Conservation (phyloP, 2,888 invertebrate species). For the Sphinx pinastri region DNA sequence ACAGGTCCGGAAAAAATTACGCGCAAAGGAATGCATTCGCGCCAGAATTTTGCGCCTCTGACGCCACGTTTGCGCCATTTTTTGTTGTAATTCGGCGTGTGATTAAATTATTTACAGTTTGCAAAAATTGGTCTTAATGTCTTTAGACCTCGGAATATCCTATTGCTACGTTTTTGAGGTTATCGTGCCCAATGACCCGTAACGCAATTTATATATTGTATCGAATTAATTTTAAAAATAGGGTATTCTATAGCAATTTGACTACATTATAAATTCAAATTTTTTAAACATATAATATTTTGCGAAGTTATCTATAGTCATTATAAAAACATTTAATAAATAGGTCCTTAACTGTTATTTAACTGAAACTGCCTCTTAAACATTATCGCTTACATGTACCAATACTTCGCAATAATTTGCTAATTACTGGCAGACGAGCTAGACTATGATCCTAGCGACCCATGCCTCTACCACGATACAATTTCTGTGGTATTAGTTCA, state of each 20-base stretch:
- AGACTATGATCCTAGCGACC: conserved; percentile 1
- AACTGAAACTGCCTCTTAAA: not conserved
- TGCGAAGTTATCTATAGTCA: too few species aligned
- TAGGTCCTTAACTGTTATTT: too few species aligned
- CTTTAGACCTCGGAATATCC: not conserved
- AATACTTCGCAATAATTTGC: conserved; percentile 11
- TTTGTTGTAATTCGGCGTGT: conserved; percentile 19
- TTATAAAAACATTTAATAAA: too few species aligned
- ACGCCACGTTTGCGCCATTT: conserved; percentile 35
- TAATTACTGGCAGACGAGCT: conserved; percentile 16
- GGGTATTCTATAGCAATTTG: not conserved
- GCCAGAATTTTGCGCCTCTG: conserved; percentile 35
- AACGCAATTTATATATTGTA: not conserved
- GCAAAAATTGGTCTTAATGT: conserved; percentile 22
- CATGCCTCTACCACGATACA: not conserved
- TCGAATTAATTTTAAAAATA: not conserved
- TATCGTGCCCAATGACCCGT: conserved; percentile 1
- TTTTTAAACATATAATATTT: too few species aligned
- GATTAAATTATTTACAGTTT: conserved; percentile 28
- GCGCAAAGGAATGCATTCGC: conserved; percentile 19
- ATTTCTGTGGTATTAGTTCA: not conserved
- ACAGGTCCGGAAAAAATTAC: conserved; percentile 27
- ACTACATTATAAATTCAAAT: too few species aligned
- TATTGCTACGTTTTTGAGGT: conserved; percentile 1
- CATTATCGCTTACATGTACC: conserved; percentile 10